Percentiles rank a stretch among this genome's conserved stretches.
Evolutionary conservation across 2,113 vertebrate species (phyloP).

Genomic region (Mesembrinibis cayennensis): DNA sequence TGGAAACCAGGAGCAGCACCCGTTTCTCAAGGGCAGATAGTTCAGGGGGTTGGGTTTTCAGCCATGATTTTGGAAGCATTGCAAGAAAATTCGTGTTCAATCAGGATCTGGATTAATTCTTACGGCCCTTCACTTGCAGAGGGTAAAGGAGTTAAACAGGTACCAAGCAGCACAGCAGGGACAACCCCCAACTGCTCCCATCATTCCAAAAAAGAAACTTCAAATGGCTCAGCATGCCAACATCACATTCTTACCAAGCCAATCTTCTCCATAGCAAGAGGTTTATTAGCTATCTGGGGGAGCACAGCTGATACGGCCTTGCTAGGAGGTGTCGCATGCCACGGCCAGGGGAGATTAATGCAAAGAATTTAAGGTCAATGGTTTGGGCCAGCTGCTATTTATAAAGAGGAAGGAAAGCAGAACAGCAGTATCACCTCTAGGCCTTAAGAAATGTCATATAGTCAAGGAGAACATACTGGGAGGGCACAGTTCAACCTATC

Average conservation of each 20-base stretch:
- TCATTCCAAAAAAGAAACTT: slow-evolving; percentile 33
- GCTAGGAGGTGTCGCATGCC: slow-evolving; percentile 54
- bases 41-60: not conserved
- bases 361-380: slow-evolving; percentile 71
- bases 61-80: not conserved
- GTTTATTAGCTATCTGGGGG: slow-evolving; percentile 34
- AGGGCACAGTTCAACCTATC: not conserved
- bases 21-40: not conserved
- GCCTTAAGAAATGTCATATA: not conserved
- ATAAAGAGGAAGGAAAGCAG: slow-evolving; percentile 51
- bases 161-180: not conserved
- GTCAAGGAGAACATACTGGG: not conserved
- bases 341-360: slow-evolving; percentile 25
- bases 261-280: not conserved
- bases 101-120: not conserved
- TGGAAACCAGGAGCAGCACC: slow-evolving; percentile 51
- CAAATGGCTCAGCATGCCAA: not conserved
- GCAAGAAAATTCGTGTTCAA: rapidly evolving
- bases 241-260: slow-evolving; percentile 29
- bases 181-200: slow-evolving; percentile 12
- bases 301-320: slow-evolving; percentile 57
- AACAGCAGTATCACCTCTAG: not conserved
- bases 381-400: slow-evolving; percentile 69
- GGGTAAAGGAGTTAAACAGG: not conserved
- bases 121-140: not conserved